A percentile compares a stretch with the other conserved stretches of the same genome.
These are phyloP conservation scores for Barnardius zonarius DNA, from an alignment of 2,113 vertebrate species.

Conservation along the genomic window DNA sequence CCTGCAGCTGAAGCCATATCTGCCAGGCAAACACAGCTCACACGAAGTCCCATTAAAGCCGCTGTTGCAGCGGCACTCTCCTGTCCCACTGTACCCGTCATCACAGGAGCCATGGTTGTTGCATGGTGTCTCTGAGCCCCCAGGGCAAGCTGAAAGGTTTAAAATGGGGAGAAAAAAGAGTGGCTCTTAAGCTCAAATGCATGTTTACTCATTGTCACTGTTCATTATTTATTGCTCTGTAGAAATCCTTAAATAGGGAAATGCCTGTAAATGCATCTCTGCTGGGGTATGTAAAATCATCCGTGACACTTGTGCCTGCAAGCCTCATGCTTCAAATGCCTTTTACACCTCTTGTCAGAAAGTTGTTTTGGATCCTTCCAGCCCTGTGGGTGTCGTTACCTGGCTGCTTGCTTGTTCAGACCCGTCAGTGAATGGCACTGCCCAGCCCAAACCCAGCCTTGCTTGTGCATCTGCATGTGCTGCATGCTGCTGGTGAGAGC, in stretches of 20 bases:
- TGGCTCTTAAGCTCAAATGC: not conserved
- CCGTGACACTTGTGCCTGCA: accelerated
- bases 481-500: accelerated
- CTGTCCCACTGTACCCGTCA: slow-evolving; percentile 74
- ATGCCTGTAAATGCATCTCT: not conserved
- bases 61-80: slow-evolving; percentile 80
- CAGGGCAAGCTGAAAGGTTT: slow-evolving; percentile 84
- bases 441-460: not conserved
- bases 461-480: accelerated
- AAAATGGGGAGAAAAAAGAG: not conserved
- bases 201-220: not conserved
- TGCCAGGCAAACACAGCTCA: slow-evolving; percentile 79
- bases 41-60: slow-evolving; percentile 86
- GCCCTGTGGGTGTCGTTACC: not conserved
- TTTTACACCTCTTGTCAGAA: not conserved
- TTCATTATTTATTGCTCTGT: not conserved
- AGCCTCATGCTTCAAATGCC: not conserved
- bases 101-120: slow-evolving; percentile 82
- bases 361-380: not conserved
- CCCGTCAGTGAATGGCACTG: not conserved
- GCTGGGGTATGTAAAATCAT: accelerated
- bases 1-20: slow-evolving; percentile 81
- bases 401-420: not conserved
- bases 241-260: not conserved
- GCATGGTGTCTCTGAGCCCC: slow-evolving; percentile 78